These are phyloP conservation scores for Eustalomyia histrio DNA, from an alignment of 2,888 invertebrate genomes.

Conservation along the genomic window DNA sequence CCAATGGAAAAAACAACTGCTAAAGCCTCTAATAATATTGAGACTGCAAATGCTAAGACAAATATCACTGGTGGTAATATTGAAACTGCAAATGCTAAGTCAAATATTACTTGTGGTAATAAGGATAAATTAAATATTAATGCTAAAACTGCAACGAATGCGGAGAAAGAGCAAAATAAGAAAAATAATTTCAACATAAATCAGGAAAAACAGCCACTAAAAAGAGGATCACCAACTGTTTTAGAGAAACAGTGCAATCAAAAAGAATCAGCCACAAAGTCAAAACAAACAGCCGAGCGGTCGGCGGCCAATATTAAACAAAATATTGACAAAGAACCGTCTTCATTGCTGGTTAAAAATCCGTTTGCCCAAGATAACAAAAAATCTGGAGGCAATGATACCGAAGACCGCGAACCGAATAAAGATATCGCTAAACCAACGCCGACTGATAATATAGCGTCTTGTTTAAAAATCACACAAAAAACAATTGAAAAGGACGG, in stretches of 20 bases:
- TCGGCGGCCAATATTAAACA: neutral
- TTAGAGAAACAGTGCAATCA: neutral
- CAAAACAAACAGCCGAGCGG: neutral
- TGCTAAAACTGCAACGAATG: neutral
- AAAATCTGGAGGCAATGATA: neutral
- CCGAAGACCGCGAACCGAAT: constrained; percentile 10
- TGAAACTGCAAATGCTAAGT: neutral
- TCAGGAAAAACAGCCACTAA: neutral
- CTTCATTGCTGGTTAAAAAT: neutral
- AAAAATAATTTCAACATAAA: neutral
- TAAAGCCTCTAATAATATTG: neutral
- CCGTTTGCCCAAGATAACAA: neutral
- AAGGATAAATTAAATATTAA: too few species aligned
- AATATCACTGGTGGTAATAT: neutral
- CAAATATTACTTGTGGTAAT: too few species aligned
- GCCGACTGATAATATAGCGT: neutral
- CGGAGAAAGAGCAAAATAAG: neutral
- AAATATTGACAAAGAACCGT: neutral
- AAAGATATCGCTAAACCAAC: constrained; percentile 13
- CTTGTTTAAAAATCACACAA: neutral
- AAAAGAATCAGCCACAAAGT: neutral
- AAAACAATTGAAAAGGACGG: neutral
- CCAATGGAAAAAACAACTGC: neutral
- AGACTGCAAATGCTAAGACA: neutral
- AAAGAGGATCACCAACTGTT: neutral